Conservation (phyloP, 2,113 vertebrate species). For the Cyprinus carpio region DNA sequence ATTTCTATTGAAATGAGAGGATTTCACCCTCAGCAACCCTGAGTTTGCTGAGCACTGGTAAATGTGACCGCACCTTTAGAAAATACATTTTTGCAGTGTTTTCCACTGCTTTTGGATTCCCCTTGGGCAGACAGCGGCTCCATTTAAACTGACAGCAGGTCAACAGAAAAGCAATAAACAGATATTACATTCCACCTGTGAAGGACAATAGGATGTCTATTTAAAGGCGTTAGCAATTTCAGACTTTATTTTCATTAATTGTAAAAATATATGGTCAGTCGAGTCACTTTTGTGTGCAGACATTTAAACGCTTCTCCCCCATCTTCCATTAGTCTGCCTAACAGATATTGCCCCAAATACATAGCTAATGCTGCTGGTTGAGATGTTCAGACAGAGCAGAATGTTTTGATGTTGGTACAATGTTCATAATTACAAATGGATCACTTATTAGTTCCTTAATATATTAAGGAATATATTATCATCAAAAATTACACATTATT, state of each 20-base stretch:
- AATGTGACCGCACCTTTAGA: not conserved
- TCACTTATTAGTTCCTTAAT: too few relatives aligned
- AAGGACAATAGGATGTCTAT: not conserved
- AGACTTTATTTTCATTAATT: not conserved
- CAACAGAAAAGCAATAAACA: not conserved
- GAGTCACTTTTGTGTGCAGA: not conserved
- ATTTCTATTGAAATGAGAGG: not conserved
- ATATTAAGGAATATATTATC: too few relatives aligned
- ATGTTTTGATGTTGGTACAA: not conserved
- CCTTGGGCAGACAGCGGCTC: not conserved
- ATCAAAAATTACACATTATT: too few relatives aligned
- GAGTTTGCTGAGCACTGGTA: not conserved
- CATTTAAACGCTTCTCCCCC: not conserved
- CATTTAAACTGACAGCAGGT: not conserved
- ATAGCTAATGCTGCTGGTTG: not conserved
- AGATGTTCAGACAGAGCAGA: not conserved
- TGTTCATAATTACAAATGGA: not conserved
- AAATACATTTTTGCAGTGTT: not conserved
- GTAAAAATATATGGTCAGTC: not conserved
- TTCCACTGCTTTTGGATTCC: not conserved
- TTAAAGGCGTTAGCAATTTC: not conserved
- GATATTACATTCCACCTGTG: not conserved
- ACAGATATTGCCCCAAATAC: not conserved
- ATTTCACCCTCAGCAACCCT: not conserved
- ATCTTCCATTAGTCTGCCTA: not conserved